Conservation (phyloP, 1,140 invertebrate species). For the Calosoma granatense region DNA sequence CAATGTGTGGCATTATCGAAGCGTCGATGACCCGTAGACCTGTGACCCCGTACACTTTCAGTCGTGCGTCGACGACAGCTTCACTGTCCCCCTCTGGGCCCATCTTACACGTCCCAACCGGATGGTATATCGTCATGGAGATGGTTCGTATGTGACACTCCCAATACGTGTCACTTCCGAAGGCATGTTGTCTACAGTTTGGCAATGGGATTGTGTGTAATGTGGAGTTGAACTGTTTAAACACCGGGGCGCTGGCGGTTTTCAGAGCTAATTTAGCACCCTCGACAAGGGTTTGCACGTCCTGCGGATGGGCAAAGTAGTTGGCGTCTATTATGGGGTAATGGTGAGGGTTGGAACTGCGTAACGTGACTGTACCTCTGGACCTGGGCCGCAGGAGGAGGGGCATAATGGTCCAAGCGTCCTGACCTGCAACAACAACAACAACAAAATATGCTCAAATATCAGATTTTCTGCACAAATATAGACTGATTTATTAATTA, state of each 20-base stretch:
- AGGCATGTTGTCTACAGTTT: conserved; percentile 63
- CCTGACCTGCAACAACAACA: too few relatives aligned
- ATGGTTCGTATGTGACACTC: conserved; percentile 77
- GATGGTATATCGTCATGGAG: conserved; percentile 80
- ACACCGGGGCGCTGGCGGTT: conserved; percentile 62
- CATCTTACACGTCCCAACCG: conserved; percentile 75
- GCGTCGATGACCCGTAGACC: conserved; percentile 77
- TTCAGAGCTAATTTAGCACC: conserved; percentile 66
- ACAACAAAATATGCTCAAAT: too few relatives aligned
- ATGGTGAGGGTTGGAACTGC: conserved; percentile 69
- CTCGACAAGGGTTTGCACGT: conserved; percentile 68
- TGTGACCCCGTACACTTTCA: conserved; percentile 65
- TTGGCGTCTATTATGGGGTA: conserved; percentile 82
- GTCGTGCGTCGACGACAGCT: conserved; percentile 71
- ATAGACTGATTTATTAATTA: too few relatives aligned
- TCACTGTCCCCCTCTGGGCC: conserved; percentile 60
- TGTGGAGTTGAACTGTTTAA: conserved; percentile 69
- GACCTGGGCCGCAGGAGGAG: conserved; percentile 70
- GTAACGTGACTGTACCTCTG: conserved; percentile 62
- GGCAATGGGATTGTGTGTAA: conserved; percentile 63
- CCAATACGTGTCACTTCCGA: conserved; percentile 68
- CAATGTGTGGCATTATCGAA: conserved; percentile 79
- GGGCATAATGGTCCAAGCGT: conserved; percentile 77
- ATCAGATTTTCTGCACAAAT: too few relatives aligned
- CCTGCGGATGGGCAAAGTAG: conserved; percentile 68